Evolutionary conservation across 30 jellyfish, hydroid and myxozoan genomes (phyloP).

Genomic region (Hydractinia echinata): DNA sequence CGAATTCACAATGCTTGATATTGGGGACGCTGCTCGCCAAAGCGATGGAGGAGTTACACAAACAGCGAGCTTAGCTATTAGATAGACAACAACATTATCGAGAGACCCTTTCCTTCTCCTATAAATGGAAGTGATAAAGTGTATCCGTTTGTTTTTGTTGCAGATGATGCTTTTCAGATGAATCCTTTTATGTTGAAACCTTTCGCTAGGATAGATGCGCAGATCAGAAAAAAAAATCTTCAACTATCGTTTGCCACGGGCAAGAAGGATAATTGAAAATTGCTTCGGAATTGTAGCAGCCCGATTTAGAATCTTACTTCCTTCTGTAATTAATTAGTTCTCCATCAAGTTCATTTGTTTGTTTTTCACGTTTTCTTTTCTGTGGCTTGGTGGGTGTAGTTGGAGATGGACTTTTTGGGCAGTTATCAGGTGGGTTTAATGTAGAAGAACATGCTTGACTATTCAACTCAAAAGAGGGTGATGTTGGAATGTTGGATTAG

Average conservation of each 20-base stretch:
- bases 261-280: constrained; percentile 1
- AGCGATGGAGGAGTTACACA: constrained; percentile 18
- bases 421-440: not conserved
- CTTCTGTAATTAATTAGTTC: constrained; percentile 15
- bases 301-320: constrained; percentile 16
- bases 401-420: not conserved
- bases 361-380: not conserved
- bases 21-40: constrained; percentile 12
- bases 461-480: constrained; percentile 33
- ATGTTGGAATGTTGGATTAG: constrained; percentile 35
- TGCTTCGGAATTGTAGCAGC: constrained; percentile 12
- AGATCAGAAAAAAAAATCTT: too few species aligned
- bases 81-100: not conserved
- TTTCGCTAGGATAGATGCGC: not conserved
- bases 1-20: constrained; percentile 16
- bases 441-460: not conserved
- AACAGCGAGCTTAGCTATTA: not conserved
- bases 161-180: constrained; percentile 11
- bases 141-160: constrained; percentile 8
- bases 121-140: not conserved
- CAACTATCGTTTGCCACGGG: constrained; percentile 2
- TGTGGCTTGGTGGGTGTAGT: constrained; percentile 21
- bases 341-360: constrained; percentile 1
- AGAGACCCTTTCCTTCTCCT: constrained; percentile 8
- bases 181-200: not conserved